Evolutionary conservation across 2,888 invertebrate species (phyloP).

Genomic region (Polylopha cassiicola): DNA sequence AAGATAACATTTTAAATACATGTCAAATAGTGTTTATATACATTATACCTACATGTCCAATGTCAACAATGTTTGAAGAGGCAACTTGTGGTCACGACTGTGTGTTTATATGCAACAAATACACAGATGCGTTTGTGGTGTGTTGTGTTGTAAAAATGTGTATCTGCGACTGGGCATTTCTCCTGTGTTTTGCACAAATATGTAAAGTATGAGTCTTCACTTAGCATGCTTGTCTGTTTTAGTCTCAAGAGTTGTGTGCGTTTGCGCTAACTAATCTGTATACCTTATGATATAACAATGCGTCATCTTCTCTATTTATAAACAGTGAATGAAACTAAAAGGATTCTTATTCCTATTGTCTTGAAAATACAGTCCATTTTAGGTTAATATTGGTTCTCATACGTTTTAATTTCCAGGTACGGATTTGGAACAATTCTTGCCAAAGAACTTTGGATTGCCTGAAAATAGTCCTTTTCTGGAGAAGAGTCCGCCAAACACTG

Average conservation of each 20-base stretch:
- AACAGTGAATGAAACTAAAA: not conserved
- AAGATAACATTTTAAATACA: too few relatives aligned
- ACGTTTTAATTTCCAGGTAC: conserved; percentile 72
- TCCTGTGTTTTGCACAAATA: conserved; percentile 15
- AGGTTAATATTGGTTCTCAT: conserved; percentile 1
- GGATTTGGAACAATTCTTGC: conserved; percentile 78
- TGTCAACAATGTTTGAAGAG: too few relatives aligned
- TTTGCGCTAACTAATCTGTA: conserved; percentile 6
- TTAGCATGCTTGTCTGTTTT: conserved; percentile 19
- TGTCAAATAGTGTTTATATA: too few relatives aligned
- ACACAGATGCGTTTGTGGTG: too few relatives aligned
- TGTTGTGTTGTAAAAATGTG: too few relatives aligned
- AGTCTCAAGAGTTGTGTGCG: conserved; percentile 12
- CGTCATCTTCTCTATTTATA: conserved; percentile 13
- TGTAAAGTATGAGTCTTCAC: conserved; percentile 8
- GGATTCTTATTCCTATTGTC: not conserved
- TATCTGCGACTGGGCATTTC: too few relatives aligned
- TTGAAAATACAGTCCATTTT: not conserved
- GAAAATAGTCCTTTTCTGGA: conserved; percentile 71
- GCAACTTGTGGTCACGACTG: too few relatives aligned
- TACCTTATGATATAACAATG: conserved; percentile 11
- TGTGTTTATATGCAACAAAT: too few relatives aligned
- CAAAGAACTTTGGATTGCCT: conserved; percentile 80
- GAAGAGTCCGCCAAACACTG: conserved; percentile 68
- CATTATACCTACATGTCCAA: too few relatives aligned